phyloP scores from a whole-genome alignment of 2,113 vertebrate species.

The Lutjanus erythropterus region DNA sequence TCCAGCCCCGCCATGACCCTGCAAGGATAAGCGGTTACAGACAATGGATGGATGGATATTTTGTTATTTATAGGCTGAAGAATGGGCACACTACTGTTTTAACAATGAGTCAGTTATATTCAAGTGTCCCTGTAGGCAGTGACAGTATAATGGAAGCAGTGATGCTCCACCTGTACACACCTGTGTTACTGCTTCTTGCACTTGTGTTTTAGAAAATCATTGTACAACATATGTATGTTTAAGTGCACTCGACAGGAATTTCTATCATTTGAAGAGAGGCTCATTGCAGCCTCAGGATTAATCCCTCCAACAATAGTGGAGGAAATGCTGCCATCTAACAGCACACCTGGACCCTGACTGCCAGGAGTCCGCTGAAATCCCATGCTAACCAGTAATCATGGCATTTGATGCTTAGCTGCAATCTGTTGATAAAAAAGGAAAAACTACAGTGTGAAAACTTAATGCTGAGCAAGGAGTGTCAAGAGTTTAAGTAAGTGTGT shows the following conservation, averaged over 20 bases:
- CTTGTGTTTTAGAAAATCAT: not conserved
- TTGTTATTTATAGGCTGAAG: no score
- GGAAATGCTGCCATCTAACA: slow-evolving; percentile 4
- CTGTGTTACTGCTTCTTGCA: not conserved
- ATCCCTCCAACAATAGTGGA: not conserved
- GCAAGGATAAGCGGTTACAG: no score
- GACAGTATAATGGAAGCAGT: not conserved
- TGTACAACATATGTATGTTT: not conserved
- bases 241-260: not conserved
- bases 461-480: not conserved
- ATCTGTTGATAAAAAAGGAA: slow-evolving; percentile 31
- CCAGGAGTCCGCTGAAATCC: not conserved
- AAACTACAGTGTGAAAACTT: not conserved
- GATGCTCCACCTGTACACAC: no score
- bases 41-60: no score
- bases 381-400: not conserved
- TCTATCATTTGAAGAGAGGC: not conserved
- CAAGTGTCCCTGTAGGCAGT: not conserved
- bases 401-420: not conserved
- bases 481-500: not conserved
- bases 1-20: no score
- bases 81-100: no score
- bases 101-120: not conserved
- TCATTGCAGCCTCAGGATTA: not conserved
- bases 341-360: slow-evolving; percentile 4